phyloP scores from a whole-genome alignment of 2,888 invertebrate species.

The Trichacis sp. region DNA sequence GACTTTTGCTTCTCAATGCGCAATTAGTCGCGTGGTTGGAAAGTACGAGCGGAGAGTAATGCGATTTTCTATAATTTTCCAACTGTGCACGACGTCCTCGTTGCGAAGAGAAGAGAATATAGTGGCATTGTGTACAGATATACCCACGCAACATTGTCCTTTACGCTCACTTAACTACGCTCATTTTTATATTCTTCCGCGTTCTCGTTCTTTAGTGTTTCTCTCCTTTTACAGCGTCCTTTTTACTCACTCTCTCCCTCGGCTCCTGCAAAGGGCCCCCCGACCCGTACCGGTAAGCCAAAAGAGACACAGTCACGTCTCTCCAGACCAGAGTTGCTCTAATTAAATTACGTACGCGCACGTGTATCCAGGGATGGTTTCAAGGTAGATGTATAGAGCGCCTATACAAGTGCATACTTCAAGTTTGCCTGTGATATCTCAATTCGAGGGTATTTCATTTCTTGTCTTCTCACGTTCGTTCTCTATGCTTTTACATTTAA shows the following conservation, averaged over 20 bases:
- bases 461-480: constrained; percentile 40
- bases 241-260: constrained; percentile 27
- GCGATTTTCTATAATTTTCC: constrained; percentile 56
- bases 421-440: constrained; percentile 55
- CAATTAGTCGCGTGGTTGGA: background rate
- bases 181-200: constrained; percentile 39
- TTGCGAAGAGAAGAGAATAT: constrained; percentile 10
- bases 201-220: constrained; percentile 30
- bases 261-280: constrained; percentile 57
- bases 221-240: constrained; percentile 37
- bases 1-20: background rate
- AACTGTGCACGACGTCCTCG: constrained; percentile 53
- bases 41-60: constrained; percentile 37
- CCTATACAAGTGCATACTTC: constrained; percentile 52
- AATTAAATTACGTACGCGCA: constrained; percentile 69
- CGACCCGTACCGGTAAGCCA: constrained; percentile 44
- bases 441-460: constrained; percentile 50
- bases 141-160: constrained; percentile 21
- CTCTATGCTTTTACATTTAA: constrained; percentile 42
- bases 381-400: constrained; percentile 49
- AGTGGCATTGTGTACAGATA: constrained; percentile 46
- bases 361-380: constrained; percentile 65
- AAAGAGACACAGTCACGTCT: constrained; percentile 67
- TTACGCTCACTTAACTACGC: constrained; percentile 29
- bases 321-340: constrained; percentile 66